A percentile compares a stretch with the other conserved stretches of the same genome.
These are phyloP conservation scores for Crocodylus rhombifer DNA, from an alignment of 2,797 vertebrate species.

Conservation along the genomic window DNA sequence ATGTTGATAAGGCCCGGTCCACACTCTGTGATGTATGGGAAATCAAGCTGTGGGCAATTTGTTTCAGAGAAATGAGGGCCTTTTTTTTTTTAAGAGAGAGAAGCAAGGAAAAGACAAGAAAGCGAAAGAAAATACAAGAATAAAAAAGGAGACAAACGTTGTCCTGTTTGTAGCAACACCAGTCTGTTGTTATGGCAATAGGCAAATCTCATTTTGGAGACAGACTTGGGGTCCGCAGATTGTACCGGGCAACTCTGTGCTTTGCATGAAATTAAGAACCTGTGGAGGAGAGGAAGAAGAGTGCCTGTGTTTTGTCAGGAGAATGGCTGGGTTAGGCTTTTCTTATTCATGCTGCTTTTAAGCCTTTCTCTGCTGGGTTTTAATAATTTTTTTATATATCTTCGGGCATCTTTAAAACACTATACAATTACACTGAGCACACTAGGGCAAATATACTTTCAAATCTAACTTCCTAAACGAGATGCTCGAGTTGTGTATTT, in stretches of 20 bases:
- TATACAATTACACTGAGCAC: accelerated
- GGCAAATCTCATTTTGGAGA: slow-evolving; percentile 31
- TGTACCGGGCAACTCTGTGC: background rate
- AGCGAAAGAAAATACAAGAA: slow-evolving; percentile 38
- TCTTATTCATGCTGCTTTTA: background rate
- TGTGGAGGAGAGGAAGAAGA: background rate
- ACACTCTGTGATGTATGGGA: slow-evolving; percentile 92
- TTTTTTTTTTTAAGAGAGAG: slow-evolving; percentile 55
- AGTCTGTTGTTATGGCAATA: slow-evolving; percentile 20
- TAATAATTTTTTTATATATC: background rate
- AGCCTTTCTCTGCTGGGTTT: background rate
- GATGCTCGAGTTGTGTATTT: accelerated
- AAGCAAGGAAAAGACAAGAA: slow-evolving; percentile 7
- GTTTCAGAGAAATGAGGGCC: slow-evolving; percentile 92
- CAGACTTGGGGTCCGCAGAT: background rate
- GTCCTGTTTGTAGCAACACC: background rate
- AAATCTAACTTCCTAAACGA: background rate
- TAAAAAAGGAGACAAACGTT: background rate
- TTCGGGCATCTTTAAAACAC: accelerated
- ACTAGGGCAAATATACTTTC: background rate
- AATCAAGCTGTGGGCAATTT: slow-evolving; percentile 90
- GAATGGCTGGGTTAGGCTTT: background rate
- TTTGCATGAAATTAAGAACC: background rate
- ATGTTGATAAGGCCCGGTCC: slow-evolving; percentile 88
- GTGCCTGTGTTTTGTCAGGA: background rate